phyloP scores from a whole-genome alignment of 2,888 invertebrate species.

The Orthosia incerta region DNA sequence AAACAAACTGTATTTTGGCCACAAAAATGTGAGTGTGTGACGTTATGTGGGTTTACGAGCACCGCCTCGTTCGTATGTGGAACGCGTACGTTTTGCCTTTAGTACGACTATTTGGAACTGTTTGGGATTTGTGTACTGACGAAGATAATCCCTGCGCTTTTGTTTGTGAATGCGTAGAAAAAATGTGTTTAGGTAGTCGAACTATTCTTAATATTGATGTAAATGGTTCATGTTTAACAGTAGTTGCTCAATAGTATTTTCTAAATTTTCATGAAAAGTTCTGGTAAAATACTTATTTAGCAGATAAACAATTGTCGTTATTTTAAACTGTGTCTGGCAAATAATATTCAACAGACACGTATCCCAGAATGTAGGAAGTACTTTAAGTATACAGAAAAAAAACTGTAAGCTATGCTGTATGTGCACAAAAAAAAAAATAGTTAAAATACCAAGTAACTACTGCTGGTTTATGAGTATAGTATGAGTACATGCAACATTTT shows the following conservation, averaged over 20 bases:
- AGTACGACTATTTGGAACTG: slow-evolving; percentile 40
- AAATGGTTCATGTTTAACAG: not conserved
- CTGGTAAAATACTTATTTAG: not conserved
- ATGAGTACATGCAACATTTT: no score
- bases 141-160: slow-evolving; percentile 8
- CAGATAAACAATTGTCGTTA: not conserved
- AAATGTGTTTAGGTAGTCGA: not conserved
- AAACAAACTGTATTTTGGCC: slow-evolving; percentile 70
- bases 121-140: slow-evolving; percentile 35
- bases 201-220: not conserved
- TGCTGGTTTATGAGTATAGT: not conserved
- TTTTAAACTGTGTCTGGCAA: not conserved
- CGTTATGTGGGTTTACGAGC: slow-evolving; percentile 73
- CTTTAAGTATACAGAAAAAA: no score
- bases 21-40: slow-evolving; percentile 69
- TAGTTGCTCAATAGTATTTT: not conserved
- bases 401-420: no score
- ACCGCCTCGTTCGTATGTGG: slow-evolving; percentile 50
- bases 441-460: not conserved
- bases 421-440: no score
- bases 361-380: no score
- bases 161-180: slow-evolving; percentile 1
- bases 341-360: no score
- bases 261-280: no score
- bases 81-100: slow-evolving; percentile 36